phyloP scores from a whole-genome alignment of 2,113 vertebrate genomes.

The Synodontis membranacea region DNA sequence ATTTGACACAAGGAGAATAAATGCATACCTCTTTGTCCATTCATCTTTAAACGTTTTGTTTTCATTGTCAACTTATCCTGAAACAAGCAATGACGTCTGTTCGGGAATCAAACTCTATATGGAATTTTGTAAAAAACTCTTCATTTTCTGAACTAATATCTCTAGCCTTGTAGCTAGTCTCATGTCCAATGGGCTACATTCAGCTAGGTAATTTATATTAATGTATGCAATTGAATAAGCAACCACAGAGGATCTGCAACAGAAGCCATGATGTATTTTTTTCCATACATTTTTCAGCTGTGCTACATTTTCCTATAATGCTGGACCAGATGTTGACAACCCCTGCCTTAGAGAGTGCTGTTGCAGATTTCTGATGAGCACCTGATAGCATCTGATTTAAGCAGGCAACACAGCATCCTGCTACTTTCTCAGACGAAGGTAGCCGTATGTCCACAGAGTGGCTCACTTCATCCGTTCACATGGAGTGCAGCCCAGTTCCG shows the following conservation, averaged over 20 bases:
- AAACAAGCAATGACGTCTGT: not conserved
- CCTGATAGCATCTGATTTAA: conserved; percentile 65
- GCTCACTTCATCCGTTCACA: conserved; percentile 65
- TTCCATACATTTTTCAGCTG: not conserved
- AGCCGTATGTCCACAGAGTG: conserved; percentile 62
- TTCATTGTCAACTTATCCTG: not conserved
- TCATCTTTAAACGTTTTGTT: too few species aligned
- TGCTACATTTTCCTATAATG: not conserved
- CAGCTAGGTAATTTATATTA: not conserved
- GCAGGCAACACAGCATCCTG: conserved; percentile 57
- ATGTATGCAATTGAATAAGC: not conserved
- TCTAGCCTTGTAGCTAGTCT: not conserved
- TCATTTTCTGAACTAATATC: not conserved
- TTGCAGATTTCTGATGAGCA: conserved; percentile 69
- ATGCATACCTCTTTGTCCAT: not conserved
- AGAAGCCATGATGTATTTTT: not conserved
- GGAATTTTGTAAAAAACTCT: not conserved
- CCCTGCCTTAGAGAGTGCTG: conserved; percentile 44
- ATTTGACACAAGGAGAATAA: not conserved
- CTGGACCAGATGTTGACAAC: not conserved
- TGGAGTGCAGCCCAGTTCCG: conserved; percentile 62
- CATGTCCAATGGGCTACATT: not conserved
- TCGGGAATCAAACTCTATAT: not conserved
- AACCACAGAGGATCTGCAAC: not conserved
- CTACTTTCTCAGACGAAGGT: conserved; percentile 57